Evolutionary conservation across 2,113 vertebrate genomes (phyloP), one percentile per base, ranked within the genome.

Genomic region (Desmodus rotundus): DNA sequence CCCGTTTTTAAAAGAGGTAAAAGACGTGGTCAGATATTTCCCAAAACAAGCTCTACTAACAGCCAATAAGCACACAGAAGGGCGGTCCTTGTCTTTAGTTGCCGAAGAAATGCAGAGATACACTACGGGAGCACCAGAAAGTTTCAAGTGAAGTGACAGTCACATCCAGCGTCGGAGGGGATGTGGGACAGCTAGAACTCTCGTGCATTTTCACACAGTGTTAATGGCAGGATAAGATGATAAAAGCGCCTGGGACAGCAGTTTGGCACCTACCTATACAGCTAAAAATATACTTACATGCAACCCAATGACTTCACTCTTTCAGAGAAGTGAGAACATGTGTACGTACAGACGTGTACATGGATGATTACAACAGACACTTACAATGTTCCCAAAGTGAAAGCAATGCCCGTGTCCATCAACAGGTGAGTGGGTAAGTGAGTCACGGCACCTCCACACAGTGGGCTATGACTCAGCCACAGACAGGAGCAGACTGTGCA

Each of bases 41-140:
- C 52, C 61, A 15, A 85, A 92, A 82, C 67, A 92, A 86, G 85
- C 77, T 12, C 4, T 31, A 20, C 26, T 22, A 22, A 76, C 41
- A 31, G 20, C 28, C 50, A 13, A 31, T 3, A 13, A 28, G 6
- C 5, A 33, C 33, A 36, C 2, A 12, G 28, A 88, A 67, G 58
- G 47, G 12, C 12, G 4, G 33, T 28, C 11, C 2, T 2, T 28
- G 43, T 45, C 77, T 43, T 36, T n/a, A 38, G 43, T 19, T 10
- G 7, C 56, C 13, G 65, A 52, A 52, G 28, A 74, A 38, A 31
- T 26, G 63, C 22, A 47, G 2, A 2, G 8, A 26, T 9, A 1
- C 0, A 26, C 20, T 7, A 7, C 28, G 11, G 0, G 4, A 20
- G 33, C 4, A 19, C 9, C 12, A 9, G n/a, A 12, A 43, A 7